A percentile compares a stretch with the other conserved stretches of the same genome.
Evolutionary conservation across 2,113 vertebrate genomes (phyloP).

Genomic region (Gasterosteus aculeatus): DNA sequence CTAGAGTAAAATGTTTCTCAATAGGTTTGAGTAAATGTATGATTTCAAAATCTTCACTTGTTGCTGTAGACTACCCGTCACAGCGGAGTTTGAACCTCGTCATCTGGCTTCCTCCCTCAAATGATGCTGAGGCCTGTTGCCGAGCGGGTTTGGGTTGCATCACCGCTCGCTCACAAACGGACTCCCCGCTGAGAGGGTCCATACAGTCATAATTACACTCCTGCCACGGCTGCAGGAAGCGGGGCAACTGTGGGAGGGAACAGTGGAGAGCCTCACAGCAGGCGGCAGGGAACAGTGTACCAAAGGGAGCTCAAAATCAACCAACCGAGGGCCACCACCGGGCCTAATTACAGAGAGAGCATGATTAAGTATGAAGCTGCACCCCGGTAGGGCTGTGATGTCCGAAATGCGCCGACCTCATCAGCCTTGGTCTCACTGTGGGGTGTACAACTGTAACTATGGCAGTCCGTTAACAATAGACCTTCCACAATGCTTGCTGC

Average conservation of each 20-base stretch:
- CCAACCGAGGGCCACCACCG: slow-evolving; percentile 41
- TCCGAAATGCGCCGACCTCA: slow-evolving; percentile 41
- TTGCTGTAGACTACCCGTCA: neutral
- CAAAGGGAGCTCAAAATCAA: slow-evolving; percentile 53
- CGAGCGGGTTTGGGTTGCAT: slow-evolving; percentile 28
- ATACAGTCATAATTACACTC: slow-evolving; percentile 63
- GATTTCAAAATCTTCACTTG: neutral
- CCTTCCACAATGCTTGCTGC: slow-evolving; percentile 22
- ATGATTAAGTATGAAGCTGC: slow-evolving; percentile 56
- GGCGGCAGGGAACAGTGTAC: slow-evolving; percentile 29
- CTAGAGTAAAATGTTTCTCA: neutral
- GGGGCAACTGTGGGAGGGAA: slow-evolving; percentile 37
- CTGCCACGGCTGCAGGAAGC: slow-evolving; percentile 55
- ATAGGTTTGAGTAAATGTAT: neutral
- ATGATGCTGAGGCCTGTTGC: slow-evolving; percentile 13
- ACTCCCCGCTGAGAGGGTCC: slow-evolving; percentile 29
- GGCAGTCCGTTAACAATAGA: slow-evolving; percentile 3
- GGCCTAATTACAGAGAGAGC: slow-evolving; percentile 68
- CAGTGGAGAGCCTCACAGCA: slow-evolving; percentile 48
- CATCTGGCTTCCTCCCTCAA: slow-evolving; percentile 15
- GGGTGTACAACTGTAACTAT: slow-evolving; percentile 13
- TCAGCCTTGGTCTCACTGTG: slow-evolving; percentile 27
- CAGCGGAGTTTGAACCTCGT: slow-evolving; percentile 1
- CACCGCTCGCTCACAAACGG: slow-evolving; percentile 15
- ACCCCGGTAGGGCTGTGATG: slow-evolving; percentile 15